Evolutionary conservation across 2,888 invertebrate genomes (phyloP).

Genomic region (Cabera pusaria): DNA sequence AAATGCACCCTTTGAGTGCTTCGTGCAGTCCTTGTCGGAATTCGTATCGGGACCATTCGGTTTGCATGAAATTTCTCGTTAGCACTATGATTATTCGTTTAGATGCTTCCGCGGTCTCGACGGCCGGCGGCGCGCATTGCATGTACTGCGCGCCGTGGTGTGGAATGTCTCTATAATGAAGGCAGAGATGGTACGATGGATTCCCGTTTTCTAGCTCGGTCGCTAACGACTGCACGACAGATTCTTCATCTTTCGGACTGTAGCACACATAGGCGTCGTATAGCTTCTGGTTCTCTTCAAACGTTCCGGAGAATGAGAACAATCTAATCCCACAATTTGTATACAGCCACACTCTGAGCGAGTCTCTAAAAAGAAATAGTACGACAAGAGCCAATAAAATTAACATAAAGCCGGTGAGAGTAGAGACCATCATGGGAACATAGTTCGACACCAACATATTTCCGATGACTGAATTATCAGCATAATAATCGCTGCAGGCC

Average conservation of each 20-base stretch:
- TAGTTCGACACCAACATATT: constrained; percentile 92
- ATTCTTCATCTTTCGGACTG: constrained; percentile 95
- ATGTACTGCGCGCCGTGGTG: constrained; percentile 87
- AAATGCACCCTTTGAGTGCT: constrained; percentile 91
- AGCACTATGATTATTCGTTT: constrained; percentile 93
- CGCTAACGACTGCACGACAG: constrained; percentile 92
- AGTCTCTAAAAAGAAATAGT: constrained; percentile 93
- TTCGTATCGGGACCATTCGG: constrained; percentile 96
- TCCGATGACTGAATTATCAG: constrained; percentile 92
- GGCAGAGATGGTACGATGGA: constrained; percentile 91
- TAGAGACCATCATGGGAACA: constrained; percentile 92
- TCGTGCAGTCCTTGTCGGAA: constrained; percentile 96
- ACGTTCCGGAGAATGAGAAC: constrained; percentile 87
- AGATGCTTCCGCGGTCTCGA: constrained; percentile 94
- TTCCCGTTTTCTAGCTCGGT: constrained; percentile 92
- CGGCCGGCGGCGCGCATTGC: constrained; percentile 88
- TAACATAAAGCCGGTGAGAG: constrained; percentile 89
- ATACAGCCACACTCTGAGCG: constrained; percentile 93
- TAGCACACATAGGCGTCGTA: constrained; percentile 97
- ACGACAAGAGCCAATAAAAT: constrained; percentile 90
- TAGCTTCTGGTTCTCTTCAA: constrained; percentile 92
- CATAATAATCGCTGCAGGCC: constrained; percentile 93
- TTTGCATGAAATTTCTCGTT: constrained; percentile 94
- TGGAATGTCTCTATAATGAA: constrained; percentile 94
- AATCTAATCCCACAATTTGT: constrained; percentile 93